Conservation (phyloP, 2,797 vertebrate genomes). For the Acipenser oxyrinchus region DNA sequence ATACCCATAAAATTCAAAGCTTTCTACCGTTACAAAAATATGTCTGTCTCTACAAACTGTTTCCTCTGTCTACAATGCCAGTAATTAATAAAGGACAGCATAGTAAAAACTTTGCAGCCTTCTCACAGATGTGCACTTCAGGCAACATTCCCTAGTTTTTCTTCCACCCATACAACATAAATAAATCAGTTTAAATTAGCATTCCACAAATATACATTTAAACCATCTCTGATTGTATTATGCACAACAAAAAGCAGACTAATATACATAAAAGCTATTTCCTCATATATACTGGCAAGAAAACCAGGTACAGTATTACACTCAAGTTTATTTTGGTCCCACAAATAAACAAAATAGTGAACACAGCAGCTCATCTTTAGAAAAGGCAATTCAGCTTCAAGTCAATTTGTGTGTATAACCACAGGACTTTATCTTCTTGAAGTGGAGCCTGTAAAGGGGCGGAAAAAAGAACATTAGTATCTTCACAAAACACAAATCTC, state of each 20-base stretch:
- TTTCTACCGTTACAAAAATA: conserved; percentile 98
- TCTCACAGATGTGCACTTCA: conserved; percentile 62
- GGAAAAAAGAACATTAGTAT: conserved; percentile 12
- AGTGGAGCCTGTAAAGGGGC: conserved; percentile 63
- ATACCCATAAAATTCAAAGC: conserved; percentile 97
- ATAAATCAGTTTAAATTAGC: conserved; percentile 97
- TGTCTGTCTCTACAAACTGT: conserved; percentile 92
- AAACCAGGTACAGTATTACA: conserved; percentile 52
- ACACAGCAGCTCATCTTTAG: conserved; percentile 66
- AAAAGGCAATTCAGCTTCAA: conserved; percentile 74
- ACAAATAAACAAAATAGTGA: conserved; percentile 60
- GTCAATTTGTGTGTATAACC: conserved; percentile 41
- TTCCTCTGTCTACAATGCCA: conserved; percentile 63
- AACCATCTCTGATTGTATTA: conserved; percentile 51
- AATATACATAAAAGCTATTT: conserved; percentile 70
- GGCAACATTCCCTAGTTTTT: conserved; percentile 51
- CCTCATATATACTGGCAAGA: conserved; percentile 53
- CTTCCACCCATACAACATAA: conserved; percentile 74
- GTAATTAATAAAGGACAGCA: conserved; percentile 79
- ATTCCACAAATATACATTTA: conserved; percentile 90
- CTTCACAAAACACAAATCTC: no score
- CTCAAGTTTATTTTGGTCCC: conserved; percentile 75
- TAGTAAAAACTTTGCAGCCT: conserved; percentile 77
- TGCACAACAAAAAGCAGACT: conserved; percentile 64
- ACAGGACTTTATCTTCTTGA: conserved; percentile 77